These are phyloP conservation scores for Geotria australis DNA, from an alignment of 2,797 vertebrate genomes.

Conservation along the genomic window DNA sequence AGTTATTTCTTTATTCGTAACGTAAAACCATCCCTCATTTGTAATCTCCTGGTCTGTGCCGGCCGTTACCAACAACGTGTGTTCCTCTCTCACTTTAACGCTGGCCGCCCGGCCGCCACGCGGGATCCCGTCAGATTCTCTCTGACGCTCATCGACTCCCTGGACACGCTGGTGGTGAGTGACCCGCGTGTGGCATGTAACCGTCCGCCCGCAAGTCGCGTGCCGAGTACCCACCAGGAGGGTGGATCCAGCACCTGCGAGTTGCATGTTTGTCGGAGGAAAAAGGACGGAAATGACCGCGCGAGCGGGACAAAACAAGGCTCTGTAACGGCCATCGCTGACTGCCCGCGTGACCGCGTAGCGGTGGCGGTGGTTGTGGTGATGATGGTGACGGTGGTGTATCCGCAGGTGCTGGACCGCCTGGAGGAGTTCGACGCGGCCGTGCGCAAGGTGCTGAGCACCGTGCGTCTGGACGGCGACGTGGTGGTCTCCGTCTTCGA, in stretches of 20 bases:
- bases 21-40: too few relatives aligned
- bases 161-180: conserved; percentile 91
- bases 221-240: neutral
- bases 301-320: too few relatives aligned
- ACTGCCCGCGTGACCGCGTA: too few relatives aligned
- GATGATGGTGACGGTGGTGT: too few relatives aligned
- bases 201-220: neutral
- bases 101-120: neutral
- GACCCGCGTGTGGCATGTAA: conserved; percentile 4
- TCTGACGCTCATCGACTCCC: conserved; percentile 72
- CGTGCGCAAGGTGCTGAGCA: conserved; percentile 58
- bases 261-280: neutral
- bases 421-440: conserved; percentile 84
- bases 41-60: too few relatives aligned
- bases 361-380: too few relatives aligned
- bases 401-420: conserved; percentile 62
- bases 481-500: conserved; percentile 95
- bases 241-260: neutral
- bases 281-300: too few relatives aligned
- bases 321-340: too few relatives aligned
- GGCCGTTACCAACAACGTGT: too few relatives aligned
- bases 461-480: conserved; percentile 90
- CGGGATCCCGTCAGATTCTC: conserved; percentile 40
- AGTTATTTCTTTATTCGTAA: too few relatives aligned
- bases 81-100: neutral